A percentile compares a stretch with the other conserved stretches of the same genome.
Evolutionary conservation across 2,888 invertebrate genomes (phyloP).

Genomic region (Spilarctia lutea): DNA sequence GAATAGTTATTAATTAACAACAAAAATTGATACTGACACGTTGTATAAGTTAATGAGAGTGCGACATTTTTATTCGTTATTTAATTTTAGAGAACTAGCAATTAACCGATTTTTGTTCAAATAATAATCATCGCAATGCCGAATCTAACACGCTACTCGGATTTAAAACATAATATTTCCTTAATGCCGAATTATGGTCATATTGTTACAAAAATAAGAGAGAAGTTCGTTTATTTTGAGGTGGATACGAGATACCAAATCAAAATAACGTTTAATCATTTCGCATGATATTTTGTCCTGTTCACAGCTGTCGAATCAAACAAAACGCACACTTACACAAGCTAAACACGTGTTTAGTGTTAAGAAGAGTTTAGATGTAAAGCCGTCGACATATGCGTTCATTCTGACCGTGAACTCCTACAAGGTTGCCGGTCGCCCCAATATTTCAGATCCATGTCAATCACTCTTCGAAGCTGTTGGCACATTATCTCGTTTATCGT

Average conservation of each 20-base stretch:
- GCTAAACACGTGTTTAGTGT: conserved; percentile 45
- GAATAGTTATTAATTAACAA: not conserved
- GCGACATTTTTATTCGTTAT: not conserved
- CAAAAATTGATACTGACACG: not conserved
- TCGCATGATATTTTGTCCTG: conserved; percentile 31
- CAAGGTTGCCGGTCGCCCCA: conserved; percentile 46
- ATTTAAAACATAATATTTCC: not conserved
- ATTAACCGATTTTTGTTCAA: not conserved
- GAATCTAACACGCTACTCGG: not conserved
- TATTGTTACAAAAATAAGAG: conserved; percentile 19
- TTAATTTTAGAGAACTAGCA: not conserved
- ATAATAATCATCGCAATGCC: not conserved
- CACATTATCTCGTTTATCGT: conserved; percentile 32
- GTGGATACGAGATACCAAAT: conserved; percentile 6
- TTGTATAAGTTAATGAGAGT: not conserved
- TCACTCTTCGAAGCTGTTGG: conserved; percentile 23
- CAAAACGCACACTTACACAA: conserved; percentile 33
- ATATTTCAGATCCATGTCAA: conserved; percentile 45
- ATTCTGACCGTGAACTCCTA: conserved; percentile 51
- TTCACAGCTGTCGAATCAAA: conserved; percentile 41
- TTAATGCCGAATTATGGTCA: not conserved
- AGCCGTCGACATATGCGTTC: conserved; percentile 45
- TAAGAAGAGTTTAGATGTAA: conserved; percentile 47
- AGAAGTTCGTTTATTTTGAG: conserved; percentile 19
- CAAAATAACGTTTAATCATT: conserved; percentile 34